Evolutionary conservation across 1,140 invertebrate species (phyloP), one percentile per base, ranked within the genome.

Genomic region (Hycleus phaleratus): DNA sequence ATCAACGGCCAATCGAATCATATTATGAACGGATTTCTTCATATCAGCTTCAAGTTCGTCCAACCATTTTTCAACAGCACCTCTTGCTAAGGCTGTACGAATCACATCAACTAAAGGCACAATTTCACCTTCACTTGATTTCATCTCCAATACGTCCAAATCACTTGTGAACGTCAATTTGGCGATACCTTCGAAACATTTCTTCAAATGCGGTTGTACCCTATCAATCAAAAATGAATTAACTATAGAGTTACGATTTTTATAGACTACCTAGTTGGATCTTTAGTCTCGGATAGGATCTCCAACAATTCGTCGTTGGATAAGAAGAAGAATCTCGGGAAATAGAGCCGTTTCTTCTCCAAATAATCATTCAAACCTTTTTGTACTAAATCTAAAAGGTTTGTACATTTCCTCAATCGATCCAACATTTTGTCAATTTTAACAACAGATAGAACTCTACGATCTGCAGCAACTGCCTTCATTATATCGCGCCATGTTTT

Each of bases 191-290:
- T 94, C 90, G 75, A 96, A 97, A 73, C 93, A 97, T 71, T 98
- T 98, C 79, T 95, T 97, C 49, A 98, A 77, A 81, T 97, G 93
- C n/a, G 93, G 93, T 72, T 97, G 94, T n/a, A 98, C 92, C 61
- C 88, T 88, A 32, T 32, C 32, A 3, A 32, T 32, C 32, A 32
- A 4, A 60, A 44, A 70, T 69, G 18, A 54, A 7, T 38, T 38
- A 25, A 44, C 4, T 26, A 7, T 12, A 12, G 12, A 44, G 10
- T 40, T 11, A 18, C 18, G 11, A 51, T 45, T 25, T 4, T 12
- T 32, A 25, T 26, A 10, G 45, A 25, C 3, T 75, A 89, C 87
- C 90, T 81, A 56, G 87, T 95, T 0, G 95, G 95, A 80, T 97
- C 93, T 77, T 97, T 97, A 0, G 95, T 97, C 76, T 97, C 93